phyloP scores from a whole-genome alignment of 2,113 vertebrate species.

The Nyctereutes procyonoides region DNA sequence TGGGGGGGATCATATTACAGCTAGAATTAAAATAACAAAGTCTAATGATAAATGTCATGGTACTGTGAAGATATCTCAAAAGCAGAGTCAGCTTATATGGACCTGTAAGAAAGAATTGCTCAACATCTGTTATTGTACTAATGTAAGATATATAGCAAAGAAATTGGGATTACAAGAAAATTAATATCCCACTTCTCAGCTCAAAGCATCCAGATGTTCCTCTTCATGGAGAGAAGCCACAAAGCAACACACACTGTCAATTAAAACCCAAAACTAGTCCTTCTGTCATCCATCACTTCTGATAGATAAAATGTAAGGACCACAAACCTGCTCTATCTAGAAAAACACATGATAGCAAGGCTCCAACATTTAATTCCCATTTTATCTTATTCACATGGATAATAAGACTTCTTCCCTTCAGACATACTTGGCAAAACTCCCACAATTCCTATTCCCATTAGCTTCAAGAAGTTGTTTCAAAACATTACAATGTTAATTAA shows the following conservation, averaged over 20 bases:
- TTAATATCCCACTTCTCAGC: slow-evolving; percentile 8
- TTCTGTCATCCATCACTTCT: slow-evolving; percentile 12
- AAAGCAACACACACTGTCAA: background rate
- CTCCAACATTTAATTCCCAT: slow-evolving; percentile 10
- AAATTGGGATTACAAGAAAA: slow-evolving; percentile 11
- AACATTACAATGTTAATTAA: slow-evolving; percentile 31
- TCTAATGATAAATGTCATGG: slow-evolving; percentile 44
- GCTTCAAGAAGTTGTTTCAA: slow-evolving; percentile 40
- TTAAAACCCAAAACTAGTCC: background rate
- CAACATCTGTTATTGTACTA: slow-evolving; percentile 20
- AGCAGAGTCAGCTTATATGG: background rate
- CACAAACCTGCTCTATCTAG: background rate
- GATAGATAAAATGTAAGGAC: slow-evolving; percentile 14
- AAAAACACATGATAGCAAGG: slow-evolving; percentile 33
- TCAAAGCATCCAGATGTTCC: background rate
- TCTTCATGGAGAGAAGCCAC: background rate
- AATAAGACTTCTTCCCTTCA: slow-evolving; percentile 53
- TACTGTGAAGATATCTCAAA: slow-evolving; percentile 4
- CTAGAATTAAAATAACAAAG: slow-evolving; percentile 47
- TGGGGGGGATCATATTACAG: background rate
- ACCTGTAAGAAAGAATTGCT: slow-evolving; percentile 28
- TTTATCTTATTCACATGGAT: slow-evolving; percentile 43
- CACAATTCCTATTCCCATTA: slow-evolving; percentile 45
- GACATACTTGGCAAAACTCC: slow-evolving; percentile 37
- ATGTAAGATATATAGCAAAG: slow-evolving; percentile 4